phyloP scores from a whole-genome alignment of 2,888 invertebrate genomes.

The Pyralis farinalis region DNA sequence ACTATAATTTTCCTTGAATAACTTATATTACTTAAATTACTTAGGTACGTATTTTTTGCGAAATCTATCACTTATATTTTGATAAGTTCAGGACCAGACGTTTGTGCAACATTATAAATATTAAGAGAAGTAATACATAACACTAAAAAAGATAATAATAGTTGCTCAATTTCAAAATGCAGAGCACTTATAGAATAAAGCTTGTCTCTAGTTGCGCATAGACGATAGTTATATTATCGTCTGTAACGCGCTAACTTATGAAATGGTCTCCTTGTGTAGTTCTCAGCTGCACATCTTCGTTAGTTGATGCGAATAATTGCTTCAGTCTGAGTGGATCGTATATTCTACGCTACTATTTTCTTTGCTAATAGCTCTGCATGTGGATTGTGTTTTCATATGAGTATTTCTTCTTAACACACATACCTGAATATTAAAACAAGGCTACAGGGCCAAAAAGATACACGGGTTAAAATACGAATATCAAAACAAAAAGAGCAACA shows the following conservation, averaged over 20 bases:
- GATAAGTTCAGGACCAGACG: too few relatives aligned
- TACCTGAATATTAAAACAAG: slow-evolving; percentile 29
- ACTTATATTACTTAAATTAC: too few relatives aligned
- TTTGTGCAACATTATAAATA: too few relatives aligned
- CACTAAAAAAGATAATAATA: too few relatives aligned
- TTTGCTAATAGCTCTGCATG: slow-evolving; percentile 59
- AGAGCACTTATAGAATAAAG: slow-evolving; percentile 48
- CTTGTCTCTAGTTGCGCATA: slow-evolving; percentile 67
- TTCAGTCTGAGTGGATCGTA: slow-evolving; percentile 57
- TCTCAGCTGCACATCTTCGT: slow-evolving; percentile 49
- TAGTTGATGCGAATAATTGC: slow-evolving; percentile 67
- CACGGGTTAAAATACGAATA: slow-evolving; percentile 7
- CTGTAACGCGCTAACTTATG: slow-evolving; percentile 65
- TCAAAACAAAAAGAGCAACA: slow-evolving; percentile 8
- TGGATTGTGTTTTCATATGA: slow-evolving; percentile 35
- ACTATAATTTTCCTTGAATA: background rate
- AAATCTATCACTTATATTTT: too few relatives aligned
- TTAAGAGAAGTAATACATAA: too few relatives aligned
- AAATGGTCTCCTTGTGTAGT: slow-evolving; percentile 62
- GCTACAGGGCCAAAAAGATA: too few relatives aligned
- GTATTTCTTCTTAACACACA: background rate
- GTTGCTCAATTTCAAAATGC: background rate
- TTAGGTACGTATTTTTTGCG: too few relatives aligned
- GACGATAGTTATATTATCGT: slow-evolving; percentile 69
- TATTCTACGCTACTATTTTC: slow-evolving; percentile 56